phyloP scores from a whole-genome alignment of 2,797 vertebrate species.

The Parauchenoglanis ngamensis region DNA sequence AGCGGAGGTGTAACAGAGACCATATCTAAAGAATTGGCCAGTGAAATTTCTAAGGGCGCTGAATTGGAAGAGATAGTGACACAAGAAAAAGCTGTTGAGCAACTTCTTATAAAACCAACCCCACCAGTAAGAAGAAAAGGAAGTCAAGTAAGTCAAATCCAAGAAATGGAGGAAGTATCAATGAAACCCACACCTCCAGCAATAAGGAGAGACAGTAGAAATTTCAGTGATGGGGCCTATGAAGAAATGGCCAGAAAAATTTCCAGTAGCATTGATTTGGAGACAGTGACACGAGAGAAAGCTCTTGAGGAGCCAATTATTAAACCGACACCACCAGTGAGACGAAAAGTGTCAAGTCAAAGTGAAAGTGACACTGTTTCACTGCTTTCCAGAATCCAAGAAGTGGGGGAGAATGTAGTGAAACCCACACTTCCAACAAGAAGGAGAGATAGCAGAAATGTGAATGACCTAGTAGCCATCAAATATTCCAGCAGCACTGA shows the following conservation, averaged over 20 bases:
- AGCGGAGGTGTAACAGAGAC: neutral
- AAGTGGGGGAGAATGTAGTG: neutral
- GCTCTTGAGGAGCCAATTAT: neutral
- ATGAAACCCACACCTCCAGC: slow-evolving; percentile 44
- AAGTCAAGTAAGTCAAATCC: slow-evolving; percentile 9
- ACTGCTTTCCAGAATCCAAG: slow-evolving; percentile 17
- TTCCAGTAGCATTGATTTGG: slow-evolving; percentile 7
- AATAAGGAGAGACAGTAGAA: slow-evolving; percentile 43
- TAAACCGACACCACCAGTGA: slow-evolving; percentile 33
- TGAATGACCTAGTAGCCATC: neutral
- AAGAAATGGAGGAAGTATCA: slow-evolving; percentile 15
- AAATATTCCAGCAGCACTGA: neutral
- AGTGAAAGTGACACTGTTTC: neutral
- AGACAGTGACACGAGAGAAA: neutral
- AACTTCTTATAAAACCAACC: slow-evolving; percentile 34
- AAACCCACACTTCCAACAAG: slow-evolving; percentile 3
- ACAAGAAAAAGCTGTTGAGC: neutral
- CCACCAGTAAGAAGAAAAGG: slow-evolving; percentile 44
- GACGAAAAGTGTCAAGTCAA: slow-evolving; percentile 7
- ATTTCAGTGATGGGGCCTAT: neutral
- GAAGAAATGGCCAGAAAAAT: neutral
- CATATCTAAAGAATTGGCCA: neutral
- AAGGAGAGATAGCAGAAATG: neutral
- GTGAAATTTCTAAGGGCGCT: neutral
- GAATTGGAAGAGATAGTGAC: neutral